Evolutionary conservation across 2,797 vertebrate genomes (phyloP), one percentile per base, ranked within the genome.

Genomic region (Artibeus jamaicensis): DNA sequence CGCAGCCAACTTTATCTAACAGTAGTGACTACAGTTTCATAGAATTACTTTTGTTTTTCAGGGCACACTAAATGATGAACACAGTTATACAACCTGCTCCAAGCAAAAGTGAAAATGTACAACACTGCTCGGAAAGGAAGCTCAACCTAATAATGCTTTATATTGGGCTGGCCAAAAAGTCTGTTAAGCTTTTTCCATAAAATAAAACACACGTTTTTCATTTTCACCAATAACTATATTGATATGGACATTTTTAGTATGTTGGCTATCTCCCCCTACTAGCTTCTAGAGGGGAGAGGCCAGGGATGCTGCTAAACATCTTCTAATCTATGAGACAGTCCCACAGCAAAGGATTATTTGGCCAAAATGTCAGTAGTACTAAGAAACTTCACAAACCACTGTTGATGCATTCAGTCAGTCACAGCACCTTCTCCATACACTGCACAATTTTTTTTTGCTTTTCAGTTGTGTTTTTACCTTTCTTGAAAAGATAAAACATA

Each of bases 41-140:
- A 70, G 39, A 89, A 73, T 86, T 94, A 86, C 57, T 85, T 92
- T 92, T 95, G 91, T 53, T 78, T 94, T 95, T 95, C 81, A 85
- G 82, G 44, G 16, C n/a, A 92, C 70, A 84, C 82, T 89, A 91
- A 96, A 81, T 71, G 21, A 85, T 83, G 42, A 67, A 37, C 9
- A 89, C 2, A 67, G 85, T 89, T 93, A 93, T 34, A 93, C 94
- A 97, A 87, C 67, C 37, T 73, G 65, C 59, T 50, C 77, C 84
- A 78, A 88, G 67, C 29, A 95, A 79, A 93, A 91, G 44, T 42
- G 48, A 92, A 92, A 76, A 76, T 37, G 71, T 32, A 46, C 42
- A 93, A 91, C 68, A 81, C 15, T 65, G 29, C 86, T 86, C 79
- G 12, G 32, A 85, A 86, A 89, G 46, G 73, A 32, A 70, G n/a